Base-by-base conservation (phyloP, 2,888 invertebrate genomes). In the Liopterus haemorrhoidalis region DNA sequence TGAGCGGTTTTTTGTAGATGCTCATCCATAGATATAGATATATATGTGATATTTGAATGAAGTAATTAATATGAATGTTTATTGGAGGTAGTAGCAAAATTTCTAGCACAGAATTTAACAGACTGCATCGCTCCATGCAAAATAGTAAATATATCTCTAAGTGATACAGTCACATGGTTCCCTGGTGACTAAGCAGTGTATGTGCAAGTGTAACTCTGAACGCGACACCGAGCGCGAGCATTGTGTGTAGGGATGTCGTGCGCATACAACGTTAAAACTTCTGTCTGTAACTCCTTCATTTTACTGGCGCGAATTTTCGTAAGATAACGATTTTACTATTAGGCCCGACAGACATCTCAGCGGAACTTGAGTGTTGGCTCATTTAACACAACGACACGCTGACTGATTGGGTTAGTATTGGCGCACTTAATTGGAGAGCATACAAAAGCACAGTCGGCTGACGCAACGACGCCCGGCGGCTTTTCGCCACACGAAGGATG, bases 121-220 rank as follows among this genome's bases (percentile, higher is more conserved):
- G 54, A 63, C 65, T 70, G 71, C 71, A 72, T 57, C 68, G 81
- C 82, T 74, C 79, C 83, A 84, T 84, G 84, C 84, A 83, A 84
- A 84, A 83, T 83, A 79, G 81, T 76, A 76, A 76, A 79, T 77
- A n/a, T n/a, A n/a, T n/a, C n/a, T n/a, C 77, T 73, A 76, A 75
- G 79, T 60, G 62, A 65, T 63, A 64, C 62, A 81, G 79, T 80
- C 81, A 82, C 81, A 81, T 82, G 82, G 82, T 82, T 79, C 79
- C 79, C 78, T 74, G 71, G 63, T 63, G 62, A 63, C 60, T 56
- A 55, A 46, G 32, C 39, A 30, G 19, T 46, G 41, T 25, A 11
- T 25, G 25, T n/a, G 11, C 3, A 11, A 25, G 11, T 25, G 25
- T 11, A 25, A 25, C 11, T 1, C 25, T n/a, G 11, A n/a, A 25